Conservation (phyloP, 2,797 vertebrate species). For the Argya squamiceps region DNA sequence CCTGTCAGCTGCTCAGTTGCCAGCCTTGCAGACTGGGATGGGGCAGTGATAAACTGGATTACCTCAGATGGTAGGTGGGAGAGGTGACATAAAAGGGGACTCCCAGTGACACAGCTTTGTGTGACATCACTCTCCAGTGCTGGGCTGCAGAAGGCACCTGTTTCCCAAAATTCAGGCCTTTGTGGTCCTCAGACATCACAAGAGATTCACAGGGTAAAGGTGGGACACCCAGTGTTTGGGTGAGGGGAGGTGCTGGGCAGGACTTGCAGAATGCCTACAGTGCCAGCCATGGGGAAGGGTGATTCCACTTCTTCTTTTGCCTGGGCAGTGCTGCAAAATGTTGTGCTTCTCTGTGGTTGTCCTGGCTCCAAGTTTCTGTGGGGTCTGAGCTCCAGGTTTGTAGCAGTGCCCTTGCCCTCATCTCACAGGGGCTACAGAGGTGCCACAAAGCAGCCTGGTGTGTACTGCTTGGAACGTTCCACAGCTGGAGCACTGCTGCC, state of each 20-base stretch:
- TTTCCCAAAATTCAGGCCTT: background rate
- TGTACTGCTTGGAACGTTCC: background rate
- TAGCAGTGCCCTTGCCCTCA: background rate
- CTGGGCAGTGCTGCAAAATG: background rate
- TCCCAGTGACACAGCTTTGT: background rate
- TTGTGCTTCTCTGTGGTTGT: background rate
- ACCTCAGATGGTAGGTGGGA: background rate
- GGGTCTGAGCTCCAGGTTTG: background rate
- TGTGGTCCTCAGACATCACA: background rate
- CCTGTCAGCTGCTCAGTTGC: background rate
- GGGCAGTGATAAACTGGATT: background rate
- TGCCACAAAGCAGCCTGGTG: background rate
- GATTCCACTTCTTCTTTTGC: background rate
- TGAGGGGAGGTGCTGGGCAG: background rate
- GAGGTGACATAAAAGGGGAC: background rate
- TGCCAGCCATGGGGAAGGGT: background rate
- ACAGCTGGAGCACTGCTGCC: background rate
- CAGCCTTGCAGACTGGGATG: background rate
- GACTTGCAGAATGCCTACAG: background rate
- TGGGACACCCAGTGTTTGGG: background rate
- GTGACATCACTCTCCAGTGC: background rate
- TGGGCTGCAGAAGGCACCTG: background rate
- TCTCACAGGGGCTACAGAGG: background rate
- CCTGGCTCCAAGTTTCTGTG: background rate
- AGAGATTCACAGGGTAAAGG: background rate